phyloP scores from a whole-genome alignment of 37 sponge, comb jelly and placozoan species.

The Beroe ovata region DNA sequence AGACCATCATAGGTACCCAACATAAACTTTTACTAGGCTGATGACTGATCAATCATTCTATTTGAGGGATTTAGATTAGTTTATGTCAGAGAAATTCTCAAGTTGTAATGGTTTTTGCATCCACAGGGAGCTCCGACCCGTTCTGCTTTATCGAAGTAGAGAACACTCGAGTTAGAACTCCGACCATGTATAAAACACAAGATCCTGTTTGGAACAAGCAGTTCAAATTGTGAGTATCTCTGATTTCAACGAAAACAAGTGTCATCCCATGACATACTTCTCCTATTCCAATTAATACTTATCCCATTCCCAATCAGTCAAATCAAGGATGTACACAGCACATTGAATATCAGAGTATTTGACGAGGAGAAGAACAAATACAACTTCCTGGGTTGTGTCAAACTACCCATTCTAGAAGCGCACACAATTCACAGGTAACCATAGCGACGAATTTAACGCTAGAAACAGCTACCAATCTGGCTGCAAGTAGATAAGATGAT shows the following conservation, averaged over 20 bases:
- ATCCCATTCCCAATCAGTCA: slow-evolving; percentile 69
- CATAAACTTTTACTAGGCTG: not conserved
- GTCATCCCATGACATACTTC: too few species aligned
- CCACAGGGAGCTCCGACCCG: slow-evolving; percentile 72
- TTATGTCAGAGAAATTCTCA: not conserved
- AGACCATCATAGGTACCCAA: slow-evolving; percentile 40
- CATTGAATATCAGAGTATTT: slow-evolving; percentile 77
- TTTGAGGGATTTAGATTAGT: not conserved
- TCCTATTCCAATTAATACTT: not conserved
- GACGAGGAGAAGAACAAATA: slow-evolving; percentile 72
- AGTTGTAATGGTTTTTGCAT: too few species aligned
- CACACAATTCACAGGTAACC: slow-evolving; percentile 41
- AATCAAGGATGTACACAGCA: slow-evolving; percentile 83
- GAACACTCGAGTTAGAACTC: slow-evolving; percentile 74
- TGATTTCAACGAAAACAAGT: too few species aligned
- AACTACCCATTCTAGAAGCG: slow-evolving; percentile 66
- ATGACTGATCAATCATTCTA: not conserved
- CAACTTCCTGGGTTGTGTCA: slow-evolving; percentile 72
- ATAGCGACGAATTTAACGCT: too few species aligned
- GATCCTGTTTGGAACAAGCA: slow-evolving; percentile 84
- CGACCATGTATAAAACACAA: slow-evolving; percentile 71
- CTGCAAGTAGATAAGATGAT: too few species aligned
- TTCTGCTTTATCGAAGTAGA: slow-evolving; percentile 82
- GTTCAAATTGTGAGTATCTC: slow-evolving; percentile 81
- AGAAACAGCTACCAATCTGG: too few species aligned